Evolutionary conservation across 2,888 invertebrate species (phyloP).

Genomic region (Drosophila koepferae): DNA sequence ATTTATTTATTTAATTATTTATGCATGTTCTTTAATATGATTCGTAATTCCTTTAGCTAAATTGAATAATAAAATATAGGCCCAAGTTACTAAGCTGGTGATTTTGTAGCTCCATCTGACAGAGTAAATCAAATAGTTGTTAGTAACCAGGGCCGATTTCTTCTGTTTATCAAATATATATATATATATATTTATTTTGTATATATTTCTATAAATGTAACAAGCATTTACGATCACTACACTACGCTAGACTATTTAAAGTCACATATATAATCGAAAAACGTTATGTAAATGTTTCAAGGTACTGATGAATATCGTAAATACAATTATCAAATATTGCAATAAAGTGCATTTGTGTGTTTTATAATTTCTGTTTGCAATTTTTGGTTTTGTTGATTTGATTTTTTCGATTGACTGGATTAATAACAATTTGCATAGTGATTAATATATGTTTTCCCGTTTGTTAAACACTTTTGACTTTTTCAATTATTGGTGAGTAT

Average conservation of each 20-base stretch:
- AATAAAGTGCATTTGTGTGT: slow-evolving; percentile 45
- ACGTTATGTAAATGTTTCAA: slow-evolving; percentile 63
- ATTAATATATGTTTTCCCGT: slow-evolving; percentile 5
- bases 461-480: slow-evolving; percentile 16
- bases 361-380: slow-evolving; percentile 6
- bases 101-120: slow-evolving; percentile 8
- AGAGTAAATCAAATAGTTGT: slow-evolving; percentile 16
- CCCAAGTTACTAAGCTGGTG: slow-evolving; percentile 22
- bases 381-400: neutral
- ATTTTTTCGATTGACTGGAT: slow-evolving; percentile 9
- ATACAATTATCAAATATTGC: slow-evolving; percentile 47
- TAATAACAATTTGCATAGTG: slow-evolving; percentile 50
- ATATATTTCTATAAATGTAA: slow-evolving; percentile 25
- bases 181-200: slow-evolving; percentile 29
- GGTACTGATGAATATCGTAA: slow-evolving; percentile 60
- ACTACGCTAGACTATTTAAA: slow-evolving; percentile 45
- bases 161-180: slow-evolving; percentile 33
- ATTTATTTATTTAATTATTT: slow-evolving; percentile 4
- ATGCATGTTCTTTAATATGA: slow-evolving; percentile 19
- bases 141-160: slow-evolving; percentile 35
- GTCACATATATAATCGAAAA: slow-evolving; percentile 39
- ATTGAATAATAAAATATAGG: slow-evolving; percentile 35
- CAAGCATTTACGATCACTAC: slow-evolving; percentile 36
- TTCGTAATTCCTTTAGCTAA: slow-evolving; percentile 24
- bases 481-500: slow-evolving; percentile 19